Evolutionary conservation across 2,888 invertebrate genomes (phyloP), one percentile per base, ranked within the genome.

Genomic region (Tineola bisselliella): DNA sequence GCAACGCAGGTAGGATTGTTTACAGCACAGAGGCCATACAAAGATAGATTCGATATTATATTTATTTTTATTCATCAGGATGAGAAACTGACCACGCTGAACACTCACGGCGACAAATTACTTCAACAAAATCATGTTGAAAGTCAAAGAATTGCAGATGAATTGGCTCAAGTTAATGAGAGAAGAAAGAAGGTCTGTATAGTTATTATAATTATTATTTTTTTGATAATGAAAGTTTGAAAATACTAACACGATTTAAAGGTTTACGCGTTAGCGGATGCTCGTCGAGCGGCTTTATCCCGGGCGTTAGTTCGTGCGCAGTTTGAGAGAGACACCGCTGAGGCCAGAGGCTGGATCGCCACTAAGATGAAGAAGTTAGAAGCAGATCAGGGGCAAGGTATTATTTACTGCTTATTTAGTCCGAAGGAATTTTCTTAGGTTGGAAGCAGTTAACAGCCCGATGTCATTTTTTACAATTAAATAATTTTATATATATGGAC

Each of bases 41-140:
- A n/a, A n/a, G n/a, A n/a, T n/a, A n/a, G n/a, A n/a, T n/a, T n/a
- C n/a, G n/a, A n/a, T 25, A 25, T 25, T 4, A 25, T 25, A 4
- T 25, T 25, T 25, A 25, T 25, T 25, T 6, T 38, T 10, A 38
- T 38, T 38, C 18, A 18, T n/a, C 12, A 96, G 86, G 96, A 97
- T 66, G 97, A 97, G 76, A 95, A 96, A 80, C 88, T 97, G 17
- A 89, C 90, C 0, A 89, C 93, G 0, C 80, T 97, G 56, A 92
- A 94, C 76, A 93, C 92, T 62, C 95, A 96, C 72, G 97, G 96
- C 0, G 91, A 92, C 63, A 96, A 97, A 76, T 87, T 99, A 59
- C 87, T 98, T 30, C 91, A 93, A 44, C 96, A 96, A 77, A 92
- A 94, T 75, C 98, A 99, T 77, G 98, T 97, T 68, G 96, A 97